Conservation (phyloP, 2,797 vertebrate species). For the Synanceia verrucosa region DNA sequence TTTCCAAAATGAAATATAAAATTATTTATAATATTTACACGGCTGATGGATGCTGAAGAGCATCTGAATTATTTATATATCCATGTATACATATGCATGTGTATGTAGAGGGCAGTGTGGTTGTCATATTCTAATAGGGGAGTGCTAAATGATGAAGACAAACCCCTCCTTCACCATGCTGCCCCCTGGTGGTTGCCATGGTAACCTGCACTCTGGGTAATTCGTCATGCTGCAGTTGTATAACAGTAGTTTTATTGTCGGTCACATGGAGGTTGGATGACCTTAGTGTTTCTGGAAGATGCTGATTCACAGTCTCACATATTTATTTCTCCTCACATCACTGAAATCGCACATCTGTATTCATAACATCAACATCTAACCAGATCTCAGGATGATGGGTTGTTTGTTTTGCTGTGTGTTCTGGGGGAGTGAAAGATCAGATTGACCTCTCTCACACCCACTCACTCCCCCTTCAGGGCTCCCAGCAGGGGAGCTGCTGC, state of each 20-base stretch:
- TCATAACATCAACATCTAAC: background rate
- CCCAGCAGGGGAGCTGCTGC: background rate
- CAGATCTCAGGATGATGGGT: background rate
- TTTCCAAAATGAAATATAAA: background rate
- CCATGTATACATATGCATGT: background rate
- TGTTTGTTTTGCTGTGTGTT: background rate
- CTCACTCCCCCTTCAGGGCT: constrained; percentile 11
- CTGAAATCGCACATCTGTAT: background rate
- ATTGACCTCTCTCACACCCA: constrained; percentile 52
- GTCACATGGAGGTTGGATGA: background rate
- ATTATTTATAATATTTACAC: background rate
- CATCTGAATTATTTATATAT: background rate
- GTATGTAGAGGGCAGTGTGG: background rate
- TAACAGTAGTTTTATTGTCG: background rate
- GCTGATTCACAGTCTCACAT: background rate
- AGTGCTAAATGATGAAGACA: background rate
- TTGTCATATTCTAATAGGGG: no score
- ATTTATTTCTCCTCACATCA: background rate
- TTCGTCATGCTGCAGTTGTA: constrained; percentile 16
- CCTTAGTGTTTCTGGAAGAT: background rate
- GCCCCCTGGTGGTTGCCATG: constrained; percentile 59
- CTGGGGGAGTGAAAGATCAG: background rate
- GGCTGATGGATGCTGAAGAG: background rate
- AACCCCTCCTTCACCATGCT: constrained; percentile 39
- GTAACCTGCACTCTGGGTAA: constrained; percentile 21